Percentiles rank a stretch among this genome's conserved stretches.
These are phyloP conservation scores for Chascanopsetta lugubris DNA, from an alignment of 2,113 vertebrate species.

Conservation along the genomic window DNA sequence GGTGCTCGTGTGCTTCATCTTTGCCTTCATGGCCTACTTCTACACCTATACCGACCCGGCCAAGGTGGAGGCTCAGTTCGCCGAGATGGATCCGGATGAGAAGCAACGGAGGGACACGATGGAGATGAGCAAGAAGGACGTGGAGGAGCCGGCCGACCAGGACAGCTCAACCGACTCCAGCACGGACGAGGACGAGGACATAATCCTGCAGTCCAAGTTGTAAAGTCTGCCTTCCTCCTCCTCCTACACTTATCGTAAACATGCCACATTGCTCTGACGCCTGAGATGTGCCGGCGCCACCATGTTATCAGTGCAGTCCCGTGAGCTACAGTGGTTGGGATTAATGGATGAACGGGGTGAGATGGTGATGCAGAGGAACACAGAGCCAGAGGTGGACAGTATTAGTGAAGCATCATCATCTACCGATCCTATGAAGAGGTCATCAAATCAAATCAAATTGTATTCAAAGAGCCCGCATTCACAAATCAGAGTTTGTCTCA, in stretches of 20 bases:
- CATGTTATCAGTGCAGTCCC: not conserved
- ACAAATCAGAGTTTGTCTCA: no score
- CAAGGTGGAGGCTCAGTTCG: slow-evolving; percentile 86
- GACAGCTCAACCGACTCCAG: slow-evolving; percentile 24
- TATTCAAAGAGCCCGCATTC: no score
- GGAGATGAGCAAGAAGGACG: slow-evolving; percentile 49
- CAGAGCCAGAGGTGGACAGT: slow-evolving; percentile 18
- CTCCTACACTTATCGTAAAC: no score
- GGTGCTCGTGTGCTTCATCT: slow-evolving; percentile 86
- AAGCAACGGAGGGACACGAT: slow-evolving; percentile 50
- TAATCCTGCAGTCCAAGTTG: slow-evolving; percentile 39
- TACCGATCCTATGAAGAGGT: no score
- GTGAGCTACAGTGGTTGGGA: not conserved
- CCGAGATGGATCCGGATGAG: slow-evolving; percentile 34
- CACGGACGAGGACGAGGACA: slow-evolving; percentile 34
- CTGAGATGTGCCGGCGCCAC: not conserved
- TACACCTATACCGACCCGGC: slow-evolving; percentile 90
- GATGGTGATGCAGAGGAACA: slow-evolving; percentile 2
- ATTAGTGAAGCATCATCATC: slow-evolving; percentile 8
- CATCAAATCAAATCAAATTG: no score
- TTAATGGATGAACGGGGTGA: slow-evolving; percentile 4
- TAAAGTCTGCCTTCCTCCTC: slow-evolving; percentile 36
- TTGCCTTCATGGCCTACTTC: slow-evolving; percentile 90
- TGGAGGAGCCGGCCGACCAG: not conserved
- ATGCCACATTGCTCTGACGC: slow-evolving; percentile 22